phyloP scores from a whole-genome alignment of 2,888 invertebrate species.

The Meghimatium bilineatum region DNA sequence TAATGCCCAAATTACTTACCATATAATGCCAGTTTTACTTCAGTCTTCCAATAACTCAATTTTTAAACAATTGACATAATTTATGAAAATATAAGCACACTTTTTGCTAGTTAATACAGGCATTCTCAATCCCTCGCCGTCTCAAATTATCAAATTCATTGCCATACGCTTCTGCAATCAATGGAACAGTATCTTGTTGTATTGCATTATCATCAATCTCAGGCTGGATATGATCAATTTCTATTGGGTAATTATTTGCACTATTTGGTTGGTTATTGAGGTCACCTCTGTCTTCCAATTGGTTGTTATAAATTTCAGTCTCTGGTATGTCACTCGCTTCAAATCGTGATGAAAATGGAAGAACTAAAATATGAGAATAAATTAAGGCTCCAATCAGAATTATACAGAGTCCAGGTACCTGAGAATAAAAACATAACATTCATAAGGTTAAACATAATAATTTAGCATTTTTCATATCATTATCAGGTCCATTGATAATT shows the following conservation, averaged over 20 bases:
- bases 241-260: background rate
- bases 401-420: constrained; percentile 42
- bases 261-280: background rate
- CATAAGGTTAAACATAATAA: background rate
- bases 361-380: constrained; percentile 37
- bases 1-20: no score
- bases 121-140: background rate
- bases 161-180: background rate
- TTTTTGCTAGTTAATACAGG: no score
- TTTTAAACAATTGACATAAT: no score
- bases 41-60: no score
- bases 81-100: no score
- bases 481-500: background rate
- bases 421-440: background rate
- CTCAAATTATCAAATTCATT: background rate
- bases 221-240: background rate
- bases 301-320: background rate
- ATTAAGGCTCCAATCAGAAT: constrained; percentile 31
- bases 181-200: background rate
- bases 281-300: background rate
- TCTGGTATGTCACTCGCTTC: background rate
- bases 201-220: background rate
- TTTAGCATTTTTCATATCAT: background rate
- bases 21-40: no score
- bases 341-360: constrained; percentile 4